phyloP scores from a whole-genome alignment of 2,888 invertebrate species.

The Pollenia angustigena region DNA sequence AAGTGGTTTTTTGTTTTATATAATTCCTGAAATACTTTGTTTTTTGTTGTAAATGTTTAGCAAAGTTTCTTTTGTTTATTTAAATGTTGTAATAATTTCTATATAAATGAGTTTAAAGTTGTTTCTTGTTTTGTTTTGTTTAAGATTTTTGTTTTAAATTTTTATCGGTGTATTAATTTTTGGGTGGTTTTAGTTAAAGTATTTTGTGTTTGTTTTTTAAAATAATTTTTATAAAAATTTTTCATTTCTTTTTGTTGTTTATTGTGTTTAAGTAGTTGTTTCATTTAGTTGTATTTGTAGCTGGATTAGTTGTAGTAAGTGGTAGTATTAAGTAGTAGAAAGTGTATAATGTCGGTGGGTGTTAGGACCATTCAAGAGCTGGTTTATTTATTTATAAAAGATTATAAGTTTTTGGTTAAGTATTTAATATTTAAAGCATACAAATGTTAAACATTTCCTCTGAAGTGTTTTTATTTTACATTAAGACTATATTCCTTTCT shows the following conservation, averaged over 20 bases:
- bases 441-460: slow-evolving; percentile 36
- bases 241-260: slow-evolving; percentile 23
- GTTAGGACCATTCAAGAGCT: slow-evolving; percentile 51
- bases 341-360: slow-evolving; percentile 72
- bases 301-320: slow-evolving; percentile 40
- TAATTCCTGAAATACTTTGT: slow-evolving; percentile 66
- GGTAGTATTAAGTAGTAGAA: slow-evolving; percentile 16
- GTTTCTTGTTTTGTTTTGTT: slow-evolving; percentile 31
- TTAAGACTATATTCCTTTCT: slow-evolving; percentile 10
- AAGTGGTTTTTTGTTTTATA: slow-evolving; percentile 58
- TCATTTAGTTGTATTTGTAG: slow-evolving; percentile 8
- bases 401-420: slow-evolving; percentile 36
- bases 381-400: slow-evolving; percentile 27
- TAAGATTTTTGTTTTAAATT: neutral
- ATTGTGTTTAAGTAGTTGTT: slow-evolving; percentile 5
- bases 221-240: neutral
- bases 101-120: slow-evolving; percentile 24
- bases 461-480: slow-evolving; percentile 7
- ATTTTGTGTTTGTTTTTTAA: slow-evolving; percentile 9
- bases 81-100: slow-evolving; percentile 29
- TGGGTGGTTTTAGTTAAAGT: slow-evolving; percentile 60
- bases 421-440: neutral
- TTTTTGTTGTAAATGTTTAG: slow-evolving; percentile 68
- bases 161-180: slow-evolving; percentile 50
- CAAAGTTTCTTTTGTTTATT: slow-evolving; percentile 58